Evolutionary conservation across 2,888 invertebrate species (phyloP).

Genomic region (Hemicrepidius hirtus): DNA sequence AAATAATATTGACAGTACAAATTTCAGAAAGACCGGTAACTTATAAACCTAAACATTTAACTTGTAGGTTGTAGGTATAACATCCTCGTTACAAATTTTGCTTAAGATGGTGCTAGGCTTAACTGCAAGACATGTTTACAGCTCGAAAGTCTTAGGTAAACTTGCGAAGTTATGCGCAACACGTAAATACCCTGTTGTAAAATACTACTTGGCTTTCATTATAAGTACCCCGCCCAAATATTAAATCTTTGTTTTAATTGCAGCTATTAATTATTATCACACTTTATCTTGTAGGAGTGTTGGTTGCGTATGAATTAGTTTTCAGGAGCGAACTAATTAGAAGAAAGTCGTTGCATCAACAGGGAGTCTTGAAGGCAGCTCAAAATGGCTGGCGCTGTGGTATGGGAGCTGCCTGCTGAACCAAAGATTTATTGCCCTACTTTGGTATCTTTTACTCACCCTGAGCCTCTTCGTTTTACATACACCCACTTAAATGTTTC

Average conservation of each 20-base stretch:
- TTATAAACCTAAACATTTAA: constrained; percentile 42
- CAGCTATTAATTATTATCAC: constrained; percentile 69
- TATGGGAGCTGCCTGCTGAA: constrained; percentile 65
- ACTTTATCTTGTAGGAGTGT: constrained; percentile 65
- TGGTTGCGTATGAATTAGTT: constrained; percentile 66
- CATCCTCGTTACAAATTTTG: constrained; percentile 60
- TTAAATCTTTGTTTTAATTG: constrained; percentile 72
- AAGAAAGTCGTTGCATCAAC: constrained; percentile 65
- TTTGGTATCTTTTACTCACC: constrained; percentile 60
- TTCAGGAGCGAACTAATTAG: constrained; percentile 69
- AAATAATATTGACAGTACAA: no score
- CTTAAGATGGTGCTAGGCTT: constrained; percentile 69
- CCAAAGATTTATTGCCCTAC: constrained; percentile 64
- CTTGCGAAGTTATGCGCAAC: constrained; percentile 72
- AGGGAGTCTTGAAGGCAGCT: constrained; percentile 58
- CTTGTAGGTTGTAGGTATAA: constrained; percentile 47
- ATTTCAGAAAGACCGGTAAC: constrained; percentile 10
- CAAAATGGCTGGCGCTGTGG: constrained; percentile 66
- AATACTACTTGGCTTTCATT: constrained; percentile 71
- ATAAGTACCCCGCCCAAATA: constrained; percentile 67
- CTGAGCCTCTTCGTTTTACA: constrained; percentile 62
- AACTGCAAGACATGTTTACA: constrained; percentile 71
- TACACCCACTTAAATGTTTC: constrained; percentile 66
- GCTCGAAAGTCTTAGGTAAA: constrained; percentile 70
- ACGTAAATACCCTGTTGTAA: constrained; percentile 70